Percentiles rank a stretch among this genome's conserved stretches.
phyloP scores from a whole-genome alignment of 1,140 invertebrate species.

The Panulirus ornatus region DNA sequence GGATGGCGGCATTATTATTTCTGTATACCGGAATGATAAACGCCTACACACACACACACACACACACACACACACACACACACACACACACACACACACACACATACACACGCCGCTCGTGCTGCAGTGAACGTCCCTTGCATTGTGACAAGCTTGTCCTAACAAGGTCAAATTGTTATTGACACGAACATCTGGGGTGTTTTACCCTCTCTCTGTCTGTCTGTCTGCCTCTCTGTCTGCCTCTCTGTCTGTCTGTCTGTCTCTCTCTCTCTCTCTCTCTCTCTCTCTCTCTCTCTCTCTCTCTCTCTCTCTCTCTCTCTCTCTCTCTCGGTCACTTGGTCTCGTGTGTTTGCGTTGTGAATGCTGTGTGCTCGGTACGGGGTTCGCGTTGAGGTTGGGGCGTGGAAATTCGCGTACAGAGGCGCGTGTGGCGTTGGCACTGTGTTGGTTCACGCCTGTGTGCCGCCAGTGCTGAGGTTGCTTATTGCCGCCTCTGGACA shows the following conservation, averaged over 20 bases:
- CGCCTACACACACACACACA: not conserved
- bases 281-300: not conserved
- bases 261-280: not conserved
- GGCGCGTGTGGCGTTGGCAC: too few relatives aligned
- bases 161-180: not conserved
- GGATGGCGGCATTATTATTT: not conserved
- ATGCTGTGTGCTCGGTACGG: too few relatives aligned
- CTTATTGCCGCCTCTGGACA: too few relatives aligned
- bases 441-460: too few relatives aligned
- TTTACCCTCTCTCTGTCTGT: not conserved
- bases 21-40: not conserved
- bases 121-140: too few relatives aligned
- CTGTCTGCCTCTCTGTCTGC: not conserved
- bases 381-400: too few relatives aligned
- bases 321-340: not conserved
- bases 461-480: too few relatives aligned
- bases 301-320: not conserved
- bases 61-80: not conserved
- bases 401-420: too few relatives aligned
- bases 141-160: conserved; percentile 4
- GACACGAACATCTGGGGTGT: not conserved
- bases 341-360: not conserved
- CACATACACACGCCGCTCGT: not conserved
- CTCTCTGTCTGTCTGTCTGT: not conserved
- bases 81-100: not conserved